Evolutionary conservation across 2,888 invertebrate genomes (phyloP).

Genomic region (Sphaeridia pumilis): DNA sequence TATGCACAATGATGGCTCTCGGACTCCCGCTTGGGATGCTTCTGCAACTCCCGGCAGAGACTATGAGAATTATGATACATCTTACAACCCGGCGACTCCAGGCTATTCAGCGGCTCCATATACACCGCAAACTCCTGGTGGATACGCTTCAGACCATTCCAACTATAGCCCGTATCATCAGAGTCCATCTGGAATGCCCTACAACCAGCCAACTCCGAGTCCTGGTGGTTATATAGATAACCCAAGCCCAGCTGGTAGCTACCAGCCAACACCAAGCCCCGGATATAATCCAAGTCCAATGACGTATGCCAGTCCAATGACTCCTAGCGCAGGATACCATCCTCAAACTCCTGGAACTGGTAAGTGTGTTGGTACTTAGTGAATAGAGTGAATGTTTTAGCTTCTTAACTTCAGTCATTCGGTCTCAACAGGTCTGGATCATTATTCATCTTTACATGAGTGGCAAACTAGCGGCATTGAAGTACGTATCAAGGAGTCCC

Average conservation of each 20-base stretch:
- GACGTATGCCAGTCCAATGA: conserved; percentile 55
- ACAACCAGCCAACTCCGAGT: conserved; percentile 15
- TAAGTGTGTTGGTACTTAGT: too few species aligned
- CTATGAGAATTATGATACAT: conserved; percentile 40
- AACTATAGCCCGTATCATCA: conserved; percentile 15
- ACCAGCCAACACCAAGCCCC: conserved; percentile 45
- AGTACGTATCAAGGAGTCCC: conserved; percentile 65
- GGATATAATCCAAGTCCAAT: conserved; percentile 34
- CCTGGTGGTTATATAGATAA: conserved; percentile 18
- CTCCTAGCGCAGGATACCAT: conserved; percentile 55
- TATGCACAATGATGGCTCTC: conserved; percentile 78
- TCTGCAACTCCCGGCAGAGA: conserved; percentile 73
- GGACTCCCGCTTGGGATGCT: conserved; percentile 93
- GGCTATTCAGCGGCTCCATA: conserved; percentile 50
- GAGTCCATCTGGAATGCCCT: conserved; percentile 15
- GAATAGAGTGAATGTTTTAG: not conserved
- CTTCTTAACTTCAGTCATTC: not conserved
- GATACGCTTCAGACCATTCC: conserved; percentile 72
- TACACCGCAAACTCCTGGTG: conserved; percentile 90
- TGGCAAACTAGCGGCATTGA: conserved; percentile 90
- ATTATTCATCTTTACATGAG: conserved; percentile 43
- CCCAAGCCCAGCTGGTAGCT: conserved; percentile 24
- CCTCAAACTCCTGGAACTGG: conserved; percentile 72
- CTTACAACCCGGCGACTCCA: conserved; percentile 49
- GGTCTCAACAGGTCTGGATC: conserved; percentile 7